phyloP scores from a whole-genome alignment of 2,797 vertebrate genomes.

The Syngnathus acus region DNA sequence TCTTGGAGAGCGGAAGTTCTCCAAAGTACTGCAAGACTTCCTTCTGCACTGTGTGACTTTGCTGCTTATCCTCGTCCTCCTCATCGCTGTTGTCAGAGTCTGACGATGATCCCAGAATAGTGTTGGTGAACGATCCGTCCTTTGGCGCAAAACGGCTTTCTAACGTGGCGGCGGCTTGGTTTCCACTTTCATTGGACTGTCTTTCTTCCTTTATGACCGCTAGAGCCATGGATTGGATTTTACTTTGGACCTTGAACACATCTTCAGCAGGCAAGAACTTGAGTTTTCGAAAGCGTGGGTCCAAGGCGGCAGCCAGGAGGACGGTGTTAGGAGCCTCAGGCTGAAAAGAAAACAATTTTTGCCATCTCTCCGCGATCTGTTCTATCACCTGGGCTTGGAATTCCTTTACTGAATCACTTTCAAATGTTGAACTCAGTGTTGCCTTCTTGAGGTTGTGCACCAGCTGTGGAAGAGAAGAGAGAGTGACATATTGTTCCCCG shows the following conservation, averaged over 20 bases:
- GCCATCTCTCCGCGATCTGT: not conserved
- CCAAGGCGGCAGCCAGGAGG: slow-evolving; percentile 2
- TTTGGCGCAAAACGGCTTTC: not conserved
- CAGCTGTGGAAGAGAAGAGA: slow-evolving; percentile 4
- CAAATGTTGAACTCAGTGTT: not conserved
- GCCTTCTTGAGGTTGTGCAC: not conserved
- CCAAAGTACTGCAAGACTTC: slow-evolving; percentile 4
- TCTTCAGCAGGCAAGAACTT: not conserved
- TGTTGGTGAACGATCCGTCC: not conserved
- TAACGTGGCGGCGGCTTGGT: not conserved
- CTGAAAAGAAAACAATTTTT: not conserved
- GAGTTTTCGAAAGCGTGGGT: slow-evolving; percentile 2
- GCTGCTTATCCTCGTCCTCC: not conserved
- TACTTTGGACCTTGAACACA: not conserved
- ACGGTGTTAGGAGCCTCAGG: not conserved
- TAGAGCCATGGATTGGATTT: not conserved
- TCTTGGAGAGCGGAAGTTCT: not conserved
- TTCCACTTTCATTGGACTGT: not conserved
- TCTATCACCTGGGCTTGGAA: not conserved
- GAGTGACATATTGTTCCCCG: not conserved
- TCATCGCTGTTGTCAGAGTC: not conserved
- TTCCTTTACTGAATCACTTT: not conserved
- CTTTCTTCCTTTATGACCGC: not conserved
- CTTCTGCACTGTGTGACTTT: not conserved
- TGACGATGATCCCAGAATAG: not conserved